Conservation (phyloP, 1,140 invertebrate genomes). For the Doryteuthis pealeii region DNA sequence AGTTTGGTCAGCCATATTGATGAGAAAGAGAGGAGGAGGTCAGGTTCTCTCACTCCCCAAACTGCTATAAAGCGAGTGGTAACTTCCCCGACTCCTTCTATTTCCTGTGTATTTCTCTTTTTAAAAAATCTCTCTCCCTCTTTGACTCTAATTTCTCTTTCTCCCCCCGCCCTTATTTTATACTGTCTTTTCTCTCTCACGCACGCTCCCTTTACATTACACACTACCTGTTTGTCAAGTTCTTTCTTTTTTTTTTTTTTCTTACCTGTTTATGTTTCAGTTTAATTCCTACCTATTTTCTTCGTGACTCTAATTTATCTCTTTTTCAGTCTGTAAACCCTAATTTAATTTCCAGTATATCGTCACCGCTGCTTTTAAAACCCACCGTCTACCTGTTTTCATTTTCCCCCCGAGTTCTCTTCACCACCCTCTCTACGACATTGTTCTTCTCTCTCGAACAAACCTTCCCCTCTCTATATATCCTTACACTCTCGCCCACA, state of each 20-base stretch:
- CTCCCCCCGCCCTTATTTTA: too few relatives aligned
- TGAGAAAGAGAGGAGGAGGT: background rate
- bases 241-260: background rate
- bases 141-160: too few relatives aligned
- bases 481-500: background rate
- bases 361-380: background rate
- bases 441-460: too few relatives aligned
- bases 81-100: background rate
- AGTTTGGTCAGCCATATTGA: slow-evolving; percentile 2
- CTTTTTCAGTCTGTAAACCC: background rate
- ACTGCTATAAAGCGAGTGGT: background rate
- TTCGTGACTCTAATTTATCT: background rate
- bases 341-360: background rate
- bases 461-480: too few relatives aligned
- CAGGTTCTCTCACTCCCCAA: background rate
- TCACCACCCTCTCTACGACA: too few relatives aligned
- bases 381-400: too few relatives aligned
- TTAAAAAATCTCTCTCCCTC: too few relatives aligned
- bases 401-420: too few relatives aligned
- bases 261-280: background rate
- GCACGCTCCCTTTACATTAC: background rate
- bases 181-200: background rate
- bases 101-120: background rate
- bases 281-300: background rate
- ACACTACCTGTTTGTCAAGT: background rate